Evolutionary conservation across 92 coral and sea anemone genomes (phyloP).

Genomic region (Palythoa grandiflora): DNA sequence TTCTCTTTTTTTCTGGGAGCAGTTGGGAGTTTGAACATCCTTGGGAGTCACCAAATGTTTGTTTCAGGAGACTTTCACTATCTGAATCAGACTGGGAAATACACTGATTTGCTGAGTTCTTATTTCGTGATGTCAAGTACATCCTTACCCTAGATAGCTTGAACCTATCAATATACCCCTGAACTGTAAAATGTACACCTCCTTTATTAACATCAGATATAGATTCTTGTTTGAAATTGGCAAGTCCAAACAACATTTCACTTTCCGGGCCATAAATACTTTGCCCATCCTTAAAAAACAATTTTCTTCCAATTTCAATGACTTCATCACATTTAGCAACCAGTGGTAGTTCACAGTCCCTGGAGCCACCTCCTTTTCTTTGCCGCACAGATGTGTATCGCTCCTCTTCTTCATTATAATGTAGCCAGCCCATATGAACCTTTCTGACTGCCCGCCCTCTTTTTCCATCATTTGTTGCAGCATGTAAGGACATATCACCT

Average conservation of each 20-base stretch:
- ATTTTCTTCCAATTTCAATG: constrained; percentile 28
- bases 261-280: constrained; percentile 15
- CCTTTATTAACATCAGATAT: constrained; percentile 19
- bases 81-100: not conserved
- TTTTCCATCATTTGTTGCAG: not conserved
- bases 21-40: constrained; percentile 10
- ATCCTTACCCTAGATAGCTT: not conserved
- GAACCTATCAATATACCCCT: constrained; percentile 7
- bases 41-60: constrained; percentile 4
- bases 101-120: not conserved
- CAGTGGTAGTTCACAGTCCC: constrained; percentile 43
- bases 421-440: constrained; percentile 62
- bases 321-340: constrained; percentile 50
- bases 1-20: constrained; percentile 5
- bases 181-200: constrained; percentile 8
- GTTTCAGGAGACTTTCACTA: constrained; percentile 2
- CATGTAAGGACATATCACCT: not conserved
- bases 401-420: constrained; percentile 38
- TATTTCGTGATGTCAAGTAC: constrained; percentile 9
- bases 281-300: constrained; percentile 15
- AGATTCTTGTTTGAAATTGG: constrained; percentile 22
- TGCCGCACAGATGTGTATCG: constrained; percentile 36
- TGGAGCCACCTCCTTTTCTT: constrained; percentile 57
- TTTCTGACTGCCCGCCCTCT: constrained; percentile 26
- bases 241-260: constrained; percentile 17